Base-by-base conservation (phyloP, 2,888 invertebrate species). In the Thymelicus sylvestris region DNA sequence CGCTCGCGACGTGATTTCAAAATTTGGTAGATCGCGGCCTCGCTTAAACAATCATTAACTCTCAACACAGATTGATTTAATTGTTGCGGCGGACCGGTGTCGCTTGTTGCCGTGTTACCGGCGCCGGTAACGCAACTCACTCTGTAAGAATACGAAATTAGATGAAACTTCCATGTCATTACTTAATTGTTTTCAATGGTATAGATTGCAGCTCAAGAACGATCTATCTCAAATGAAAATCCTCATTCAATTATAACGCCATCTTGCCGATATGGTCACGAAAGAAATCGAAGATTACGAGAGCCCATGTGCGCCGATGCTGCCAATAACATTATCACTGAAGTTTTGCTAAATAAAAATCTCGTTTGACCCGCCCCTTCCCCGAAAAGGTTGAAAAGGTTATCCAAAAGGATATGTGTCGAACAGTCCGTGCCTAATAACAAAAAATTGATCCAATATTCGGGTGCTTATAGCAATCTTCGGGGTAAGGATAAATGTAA, bases 41-140 rank as follows among this genome's bases (percentile, higher is more conserved):
- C 67, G 62, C 60, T 62, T 61, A 67, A 67, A 61, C 62, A 67
- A 52, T 44, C 62, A 62, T 67, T 55, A 67, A 52, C 52, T 44
- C 38, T 5, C 19, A 13, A 47, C 63, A 8, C 61, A 64, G 52
- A 50, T 7, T 64, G 52, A 63, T 63, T 63, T 50, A 48, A 63
- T 63, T 50, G 48, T 63, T 38, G 63, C 55, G 55, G 24, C 10
- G 19, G 3, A 3, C 3, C 24, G 24, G 24, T 24, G 24, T 24
- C 3, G 31, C 31, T 31, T 31, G 31, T 31, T 31, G 31, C 31
- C 31, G 31, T 31, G 31, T 31, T 31, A 31, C 31, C 31, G 31
- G 4, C 31, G 31, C 31, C 31, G 31, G 31, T 19, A 19, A 19
- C 19, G 31, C 3, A 2, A 2, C 31, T 3, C 31, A 3, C 31